Base-by-base conservation (phyloP, 2,888 invertebrate genomes). In the Petrophora chlorosata region DNA sequence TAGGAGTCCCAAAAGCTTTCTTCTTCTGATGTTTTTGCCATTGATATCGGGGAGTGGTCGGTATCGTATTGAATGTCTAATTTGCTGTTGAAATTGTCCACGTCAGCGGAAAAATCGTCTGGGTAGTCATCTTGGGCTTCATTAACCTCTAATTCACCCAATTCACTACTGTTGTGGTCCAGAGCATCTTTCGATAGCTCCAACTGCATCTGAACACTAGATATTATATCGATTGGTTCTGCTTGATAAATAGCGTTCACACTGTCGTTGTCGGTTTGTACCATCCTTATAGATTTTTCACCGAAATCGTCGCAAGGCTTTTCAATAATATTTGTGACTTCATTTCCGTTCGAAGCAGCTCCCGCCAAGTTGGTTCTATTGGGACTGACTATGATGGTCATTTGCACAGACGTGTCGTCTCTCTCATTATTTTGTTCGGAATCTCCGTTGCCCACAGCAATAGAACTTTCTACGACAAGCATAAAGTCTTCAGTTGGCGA, bases 1-100 rank as follows among this genome's bases (percentile, higher is more conserved):
- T 70, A 79, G 3, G 61, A 59, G n/a, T 82, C 79, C 88, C 89
- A 88, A 68, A 82, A 82, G 56, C 77, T 74, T 8, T 85, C 85
- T 19, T 85, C 79, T 10, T 84, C 83, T 0, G 79, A 78, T 0
- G 73, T 72, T 43, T 80, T 85, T 0, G 70, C 63, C 9, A 79
- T 25, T 0, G 87, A 87, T 17, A 85, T 70, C 0, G 80, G 82
- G 0, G 87, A 80, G 10, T 65, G 62, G n/a, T n/a, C n/a, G 3
- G 64, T 64, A 0, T 62, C 76, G 4, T 61, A 59, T 0, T 79
- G 81, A 0, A 80, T 78, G 0, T 59, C 35, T 9, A 7, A 10
- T 5, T 8, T 64, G 30, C 72, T 79, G 46, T 79, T 79, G 34
- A 80, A 80, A 48, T 84, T 79, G 32, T 86, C 86, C 0, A 79